These are phyloP conservation scores for Leptopilina boulardi DNA, from an alignment of 1,140 invertebrate genomes.

Conservation along the genomic window DNA sequence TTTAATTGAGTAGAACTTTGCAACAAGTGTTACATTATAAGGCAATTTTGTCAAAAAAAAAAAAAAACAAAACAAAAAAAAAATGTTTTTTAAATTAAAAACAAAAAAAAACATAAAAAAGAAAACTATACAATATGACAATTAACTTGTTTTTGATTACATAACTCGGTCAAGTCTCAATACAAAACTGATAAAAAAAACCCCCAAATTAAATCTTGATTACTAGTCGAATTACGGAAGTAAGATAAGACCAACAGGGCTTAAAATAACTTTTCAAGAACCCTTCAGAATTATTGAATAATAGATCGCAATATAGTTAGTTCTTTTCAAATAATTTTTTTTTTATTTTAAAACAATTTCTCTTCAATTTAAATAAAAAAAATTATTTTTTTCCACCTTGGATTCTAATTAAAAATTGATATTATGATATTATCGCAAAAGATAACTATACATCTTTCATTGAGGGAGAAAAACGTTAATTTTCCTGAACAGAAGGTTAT, in stretches of 20 bases:
- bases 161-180: not conserved
- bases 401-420: no score
- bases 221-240: not conserved
- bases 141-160: constrained; percentile 3
- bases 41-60: not conserved
- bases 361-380: no score
- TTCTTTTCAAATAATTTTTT: no score
- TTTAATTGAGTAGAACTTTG: constrained; percentile 18
- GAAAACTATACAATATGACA: not conserved
- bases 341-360: no score
- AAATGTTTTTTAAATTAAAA: no score
- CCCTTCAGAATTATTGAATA: not conserved
- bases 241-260: not conserved
- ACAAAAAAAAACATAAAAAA: not conserved
- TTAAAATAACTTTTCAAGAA: not conserved
- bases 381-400: no score
- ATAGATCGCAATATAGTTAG: not conserved
- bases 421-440: no score
- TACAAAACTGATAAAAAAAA: not conserved
- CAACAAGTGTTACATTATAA: not conserved
- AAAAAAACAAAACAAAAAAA: not conserved
- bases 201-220: not conserved
- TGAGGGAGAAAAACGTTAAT: no score
- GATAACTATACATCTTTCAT: no score
- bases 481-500: no score